Evolutionary conservation across 2,888 invertebrate genomes (phyloP).

Genomic region (Bellardia bayeri): DNA sequence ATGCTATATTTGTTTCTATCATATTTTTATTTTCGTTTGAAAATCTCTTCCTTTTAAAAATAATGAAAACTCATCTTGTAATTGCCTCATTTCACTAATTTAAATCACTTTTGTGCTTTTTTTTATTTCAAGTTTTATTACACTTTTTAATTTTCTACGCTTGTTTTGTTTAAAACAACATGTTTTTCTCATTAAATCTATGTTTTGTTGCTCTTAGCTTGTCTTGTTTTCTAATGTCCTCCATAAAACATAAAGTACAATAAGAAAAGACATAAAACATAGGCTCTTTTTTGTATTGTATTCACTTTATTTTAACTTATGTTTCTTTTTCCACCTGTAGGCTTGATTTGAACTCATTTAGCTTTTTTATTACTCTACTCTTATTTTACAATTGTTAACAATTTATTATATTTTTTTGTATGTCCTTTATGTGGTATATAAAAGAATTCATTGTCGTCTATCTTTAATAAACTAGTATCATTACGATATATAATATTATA

Average conservation of each 20-base stretch:
- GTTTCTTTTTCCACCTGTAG: slow-evolving; percentile 19
- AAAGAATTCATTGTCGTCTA: not conserved
- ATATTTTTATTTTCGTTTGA: not conserved
- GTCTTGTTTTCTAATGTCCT: slow-evolving; percentile 30
- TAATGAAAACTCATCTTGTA: slow-evolving; percentile 29
- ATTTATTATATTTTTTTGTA: slow-evolving; percentile 38
- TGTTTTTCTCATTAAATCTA: slow-evolving; percentile 45
- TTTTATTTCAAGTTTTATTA: slow-evolving; percentile 29
- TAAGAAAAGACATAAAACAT: not conserved
- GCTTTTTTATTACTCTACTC: slow-evolving; percentile 43
- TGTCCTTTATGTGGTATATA: not conserved
- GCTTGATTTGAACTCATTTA: slow-evolving; percentile 36
- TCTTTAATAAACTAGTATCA: no score
- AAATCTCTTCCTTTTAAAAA: not conserved
- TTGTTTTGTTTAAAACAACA: slow-evolving; percentile 36
- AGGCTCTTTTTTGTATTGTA: not conserved
- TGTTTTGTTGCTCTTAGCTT: not conserved
- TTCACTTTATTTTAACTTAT: slow-evolving; percentile 5
- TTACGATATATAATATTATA: no score
- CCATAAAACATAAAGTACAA: slow-evolving; percentile 18
- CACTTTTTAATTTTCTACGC: slow-evolving; percentile 46
- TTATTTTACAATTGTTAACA: slow-evolving; percentile 38
- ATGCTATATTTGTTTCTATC: not conserved
- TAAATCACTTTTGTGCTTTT: not conserved
- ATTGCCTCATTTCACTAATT: slow-evolving; percentile 15